Percentiles rank a stretch among this genome's conserved stretches.
Evolutionary conservation across 1,140 invertebrate species (phyloP).

Genomic region (Planococcus citri): DNA sequence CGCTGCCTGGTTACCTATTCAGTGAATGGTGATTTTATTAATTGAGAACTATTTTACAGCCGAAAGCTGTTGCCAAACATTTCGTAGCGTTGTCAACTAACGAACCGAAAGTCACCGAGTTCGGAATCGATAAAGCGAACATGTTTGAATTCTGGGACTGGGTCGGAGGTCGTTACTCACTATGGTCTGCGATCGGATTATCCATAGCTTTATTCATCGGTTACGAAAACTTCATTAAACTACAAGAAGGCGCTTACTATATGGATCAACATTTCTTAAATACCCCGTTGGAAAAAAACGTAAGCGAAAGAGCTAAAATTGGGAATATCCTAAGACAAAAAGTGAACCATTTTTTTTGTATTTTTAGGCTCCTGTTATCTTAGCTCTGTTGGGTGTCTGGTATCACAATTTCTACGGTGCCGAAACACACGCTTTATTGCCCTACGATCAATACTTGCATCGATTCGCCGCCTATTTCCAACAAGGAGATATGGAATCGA

Average conservation of each 20-base stretch:
- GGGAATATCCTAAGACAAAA: no score
- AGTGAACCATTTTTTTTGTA: not conserved
- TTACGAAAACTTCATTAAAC: slow-evolving; percentile 88
- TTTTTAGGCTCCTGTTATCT: slow-evolving; percentile 76
- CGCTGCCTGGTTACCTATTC: no score
- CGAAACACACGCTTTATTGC: slow-evolving; percentile 90
- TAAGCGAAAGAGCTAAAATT: no score
- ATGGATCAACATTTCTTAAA: slow-evolving; percentile 90
- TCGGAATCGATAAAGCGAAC: slow-evolving; percentile 92
- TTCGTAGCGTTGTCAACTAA: slow-evolving; percentile 98
- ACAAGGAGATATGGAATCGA: slow-evolving; percentile 99
- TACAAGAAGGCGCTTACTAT: slow-evolving; percentile 79
- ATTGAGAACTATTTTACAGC: slow-evolving; percentile 45
- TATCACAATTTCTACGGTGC: slow-evolving; percentile 90
- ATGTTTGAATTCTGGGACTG: slow-evolving; percentile 99
- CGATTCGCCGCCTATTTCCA: slow-evolving; percentile 99
- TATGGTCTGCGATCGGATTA: slow-evolving; percentile 97
- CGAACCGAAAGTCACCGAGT: slow-evolving; percentile 78
- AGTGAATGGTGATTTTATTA: not conserved
- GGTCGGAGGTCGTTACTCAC: slow-evolving; percentile 95
- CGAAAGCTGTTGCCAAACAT: slow-evolving; percentile 79
- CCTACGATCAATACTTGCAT: slow-evolving; percentile 98
- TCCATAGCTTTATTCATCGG: slow-evolving; percentile 90
- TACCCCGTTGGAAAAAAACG: slow-evolving; percentile 86
- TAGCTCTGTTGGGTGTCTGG: slow-evolving; percentile 92